A percentile compares a stretch with the other conserved stretches of the same genome.
Evolutionary conservation across 2,888 invertebrate species (phyloP).

Genomic region (Unio pictorum): DNA sequence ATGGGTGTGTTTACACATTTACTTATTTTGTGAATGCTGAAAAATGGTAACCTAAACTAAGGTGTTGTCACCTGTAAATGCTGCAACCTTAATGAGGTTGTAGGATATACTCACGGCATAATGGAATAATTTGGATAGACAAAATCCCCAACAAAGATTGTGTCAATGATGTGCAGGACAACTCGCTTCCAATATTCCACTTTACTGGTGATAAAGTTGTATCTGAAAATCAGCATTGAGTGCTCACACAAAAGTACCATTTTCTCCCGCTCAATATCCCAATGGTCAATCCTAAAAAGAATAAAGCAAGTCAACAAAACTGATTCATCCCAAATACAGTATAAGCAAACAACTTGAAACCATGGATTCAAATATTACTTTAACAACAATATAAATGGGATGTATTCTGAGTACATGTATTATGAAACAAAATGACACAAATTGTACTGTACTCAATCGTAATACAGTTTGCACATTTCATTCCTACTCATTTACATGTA

Average conservation of each 20-base stretch:
- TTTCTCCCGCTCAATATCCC: slow-evolving; percentile 90
- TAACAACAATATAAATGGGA: too few species aligned
- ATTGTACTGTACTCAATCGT: too few species aligned
- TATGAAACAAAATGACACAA: too few species aligned
- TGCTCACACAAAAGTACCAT: slow-evolving; percentile 83
- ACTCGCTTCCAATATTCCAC: slow-evolving; percentile 82
- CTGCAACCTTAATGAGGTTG: too few species aligned
- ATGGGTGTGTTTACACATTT: too few species aligned
- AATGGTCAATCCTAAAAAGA: slow-evolving; percentile 82
- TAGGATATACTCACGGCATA: slow-evolving; percentile 82
- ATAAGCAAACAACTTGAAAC: neutral
- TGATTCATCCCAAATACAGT: neutral
- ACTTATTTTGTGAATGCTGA: too few species aligned
- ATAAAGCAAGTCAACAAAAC: neutral
- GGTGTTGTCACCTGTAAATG: neutral
- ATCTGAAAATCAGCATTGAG: slow-evolving; percentile 83
- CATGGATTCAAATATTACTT: neutral
- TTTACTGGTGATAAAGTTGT: slow-evolving; percentile 87
- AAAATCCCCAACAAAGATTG: slow-evolving; percentile 83
- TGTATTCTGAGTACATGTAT: too few species aligned
- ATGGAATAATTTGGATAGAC: slow-evolving; percentile 86
- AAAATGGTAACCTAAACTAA: neutral
- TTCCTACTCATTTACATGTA: too few species aligned
- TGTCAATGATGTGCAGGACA: slow-evolving; percentile 80
- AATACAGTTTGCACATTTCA: too few species aligned